Percentiles rank a stretch among this genome's conserved stretches.
Conservation (phyloP, 2,888 invertebrate genomes). For the Cryptophagus acutangulus region DNA sequence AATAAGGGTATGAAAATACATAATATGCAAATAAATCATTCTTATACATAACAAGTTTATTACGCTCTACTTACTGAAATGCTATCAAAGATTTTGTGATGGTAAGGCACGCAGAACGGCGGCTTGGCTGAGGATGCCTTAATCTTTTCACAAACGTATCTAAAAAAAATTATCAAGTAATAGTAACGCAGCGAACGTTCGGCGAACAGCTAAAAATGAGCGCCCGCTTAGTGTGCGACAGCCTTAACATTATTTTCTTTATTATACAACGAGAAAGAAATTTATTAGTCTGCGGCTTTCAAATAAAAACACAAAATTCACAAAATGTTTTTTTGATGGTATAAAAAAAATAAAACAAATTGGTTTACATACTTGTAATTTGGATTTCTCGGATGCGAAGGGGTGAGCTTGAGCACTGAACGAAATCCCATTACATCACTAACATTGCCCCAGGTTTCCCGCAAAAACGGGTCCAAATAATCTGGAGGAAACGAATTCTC, state of each 20-base stretch:
- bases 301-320: too few relatives aligned
- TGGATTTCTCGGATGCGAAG: constrained; percentile 70
- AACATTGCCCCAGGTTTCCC: constrained; percentile 49
- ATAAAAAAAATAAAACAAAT: constrained; percentile 25
- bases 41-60: too few relatives aligned
- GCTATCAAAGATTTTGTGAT: constrained; percentile 67
- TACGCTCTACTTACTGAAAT: constrained; percentile 55
- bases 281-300: too few relatives aligned
- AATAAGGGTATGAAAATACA: too few relatives aligned
- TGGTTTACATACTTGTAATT: constrained; percentile 61
- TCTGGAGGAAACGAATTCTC: constrained; percentile 57
- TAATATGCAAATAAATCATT: too few relatives aligned
- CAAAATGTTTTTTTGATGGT: too few relatives aligned
- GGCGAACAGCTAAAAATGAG: too few relatives aligned
- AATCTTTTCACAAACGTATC: constrained; percentile 66
- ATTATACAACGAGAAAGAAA: too few relatives aligned
- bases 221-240: too few relatives aligned
- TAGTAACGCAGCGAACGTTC: too few relatives aligned
- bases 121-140: constrained; percentile 63
- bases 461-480: constrained; percentile 65
- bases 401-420: constrained; percentile 74
- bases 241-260: too few relatives aligned
- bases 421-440: constrained; percentile 67
- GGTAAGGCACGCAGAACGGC: constrained; percentile 76
- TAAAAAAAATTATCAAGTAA: constrained; percentile 39